Conservation (phyloP, 2,797 vertebrate genomes). For the Cossypha niveicapilla region DNA sequence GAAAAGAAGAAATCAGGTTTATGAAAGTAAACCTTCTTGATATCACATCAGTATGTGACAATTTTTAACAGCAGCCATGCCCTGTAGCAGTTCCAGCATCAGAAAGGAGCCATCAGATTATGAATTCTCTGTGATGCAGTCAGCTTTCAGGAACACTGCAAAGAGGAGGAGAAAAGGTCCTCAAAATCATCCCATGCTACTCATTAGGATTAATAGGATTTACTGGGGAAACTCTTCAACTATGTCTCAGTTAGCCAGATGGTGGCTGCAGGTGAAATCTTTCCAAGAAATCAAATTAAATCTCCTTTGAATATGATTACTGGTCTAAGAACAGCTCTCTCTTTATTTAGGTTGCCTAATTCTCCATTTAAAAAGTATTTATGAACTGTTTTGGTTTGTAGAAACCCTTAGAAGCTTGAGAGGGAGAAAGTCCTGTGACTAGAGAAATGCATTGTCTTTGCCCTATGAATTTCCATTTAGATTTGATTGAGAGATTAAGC, state of each 20-base stretch:
- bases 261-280: not conserved
- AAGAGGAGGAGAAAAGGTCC: not conserved
- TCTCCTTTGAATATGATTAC: not conserved
- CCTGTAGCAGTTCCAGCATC: not conserved
- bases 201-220: not conserved
- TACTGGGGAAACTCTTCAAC: not conserved
- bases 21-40: not conserved
- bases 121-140: not conserved
- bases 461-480: not conserved
- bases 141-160: not conserved
- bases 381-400: not conserved
- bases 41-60: not conserved
- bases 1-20: not conserved
- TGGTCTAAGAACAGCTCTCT: not conserved
- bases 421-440: not conserved
- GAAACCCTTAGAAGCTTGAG: not conserved
- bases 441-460: not conserved
- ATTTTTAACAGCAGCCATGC: not conserved
- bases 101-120: not conserved
- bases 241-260: not conserved
- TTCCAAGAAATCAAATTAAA: slow-evolving; percentile 14
- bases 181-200: not conserved
- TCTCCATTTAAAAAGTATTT: not conserved
- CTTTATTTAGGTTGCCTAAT: not conserved
- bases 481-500: not conserved